Percentiles rank a stretch among this genome's conserved stretches.
These are phyloP conservation scores for Anadara kagoshimensis DNA, from an alignment of 1,140 invertebrate genomes.

Conservation along the genomic window DNA sequence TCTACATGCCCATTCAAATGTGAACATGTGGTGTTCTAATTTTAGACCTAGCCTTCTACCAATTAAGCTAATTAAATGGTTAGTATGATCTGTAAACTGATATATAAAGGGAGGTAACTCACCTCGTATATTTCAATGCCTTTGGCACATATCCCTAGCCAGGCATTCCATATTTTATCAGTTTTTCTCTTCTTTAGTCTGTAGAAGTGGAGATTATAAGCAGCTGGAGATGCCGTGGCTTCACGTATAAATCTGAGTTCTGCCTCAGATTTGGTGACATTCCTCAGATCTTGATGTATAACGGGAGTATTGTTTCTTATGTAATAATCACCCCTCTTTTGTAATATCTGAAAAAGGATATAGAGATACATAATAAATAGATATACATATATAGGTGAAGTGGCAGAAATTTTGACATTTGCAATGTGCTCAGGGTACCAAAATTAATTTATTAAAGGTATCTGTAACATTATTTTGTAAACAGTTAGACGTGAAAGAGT, in stretches of 20 bases:
- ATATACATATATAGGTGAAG: no score
- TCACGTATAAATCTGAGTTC: slow-evolving; percentile 91
- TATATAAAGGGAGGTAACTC: slow-evolving; percentile 45
- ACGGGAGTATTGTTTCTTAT: slow-evolving; percentile 78
- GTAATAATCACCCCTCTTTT: slow-evolving; percentile 79
- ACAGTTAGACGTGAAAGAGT: no score
- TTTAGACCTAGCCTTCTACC: no score
- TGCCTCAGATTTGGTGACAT: slow-evolving; percentile 84
- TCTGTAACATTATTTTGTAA: no score
- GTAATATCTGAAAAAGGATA: slow-evolving; percentile 72
- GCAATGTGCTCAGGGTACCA: no score
- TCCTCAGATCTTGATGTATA: slow-evolving; percentile 84
- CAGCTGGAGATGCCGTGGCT: slow-evolving; percentile 87
- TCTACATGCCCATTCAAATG: no score
- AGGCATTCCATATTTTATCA: slow-evolving; percentile 71
- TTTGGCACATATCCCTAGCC: slow-evolving; percentile 80
- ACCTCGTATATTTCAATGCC: slow-evolving; percentile 87
- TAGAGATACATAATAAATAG: not conserved
- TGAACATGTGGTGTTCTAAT: no score
- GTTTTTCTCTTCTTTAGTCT: slow-evolving; percentile 86
- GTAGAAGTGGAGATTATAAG: slow-evolving; percentile 94
- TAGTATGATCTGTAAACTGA: no score
- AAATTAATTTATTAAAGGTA: no score
- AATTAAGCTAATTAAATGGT: no score
- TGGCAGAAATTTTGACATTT: no score